These are phyloP conservation scores for Heteromurus nitidus DNA, from an alignment of 2,888 invertebrate species.

Conservation along the genomic window DNA sequence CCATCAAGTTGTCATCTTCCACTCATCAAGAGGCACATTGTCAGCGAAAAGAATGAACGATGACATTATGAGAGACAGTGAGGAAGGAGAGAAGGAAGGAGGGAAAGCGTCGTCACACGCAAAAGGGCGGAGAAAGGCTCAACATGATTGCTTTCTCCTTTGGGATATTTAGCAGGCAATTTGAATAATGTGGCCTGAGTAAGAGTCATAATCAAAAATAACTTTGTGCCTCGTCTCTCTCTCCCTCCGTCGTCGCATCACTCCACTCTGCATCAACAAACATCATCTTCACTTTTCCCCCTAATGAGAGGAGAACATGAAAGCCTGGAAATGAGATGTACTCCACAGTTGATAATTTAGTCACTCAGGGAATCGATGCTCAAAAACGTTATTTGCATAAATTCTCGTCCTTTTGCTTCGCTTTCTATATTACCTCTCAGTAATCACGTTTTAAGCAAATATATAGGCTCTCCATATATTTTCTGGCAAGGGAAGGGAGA, in stretches of 20 bases:
- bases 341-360: too few relatives aligned
- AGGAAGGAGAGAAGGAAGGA: background rate
- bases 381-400: slow-evolving; percentile 6
- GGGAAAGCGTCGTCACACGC: slow-evolving; percentile 30
- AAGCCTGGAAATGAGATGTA: background rate
- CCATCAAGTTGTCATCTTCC: slow-evolving; percentile 24
- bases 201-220: slow-evolving; percentile 5
- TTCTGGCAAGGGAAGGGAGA: too few relatives aligned
- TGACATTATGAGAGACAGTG: background rate
- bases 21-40: background rate
- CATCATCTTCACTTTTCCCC: background rate
- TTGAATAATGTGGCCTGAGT: slow-evolving; percentile 20
- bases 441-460: too few relatives aligned
- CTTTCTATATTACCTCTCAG: too few relatives aligned
- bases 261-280: background rate
- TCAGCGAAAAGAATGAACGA: background rate
- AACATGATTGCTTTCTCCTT: slow-evolving; percentile 46
- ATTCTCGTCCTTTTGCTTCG: too few relatives aligned
- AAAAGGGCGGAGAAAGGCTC: background rate
- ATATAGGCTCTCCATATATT: too few relatives aligned
- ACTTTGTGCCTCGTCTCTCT: background rate
- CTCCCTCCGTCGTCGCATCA: background rate
- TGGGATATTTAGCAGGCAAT: slow-evolving; percentile 36
- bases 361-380: too few relatives aligned
- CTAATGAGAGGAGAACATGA: background rate